phyloP scores from a whole-genome alignment of 2,113 vertebrate species.

The Onychostruthus taczanowskii region DNA sequence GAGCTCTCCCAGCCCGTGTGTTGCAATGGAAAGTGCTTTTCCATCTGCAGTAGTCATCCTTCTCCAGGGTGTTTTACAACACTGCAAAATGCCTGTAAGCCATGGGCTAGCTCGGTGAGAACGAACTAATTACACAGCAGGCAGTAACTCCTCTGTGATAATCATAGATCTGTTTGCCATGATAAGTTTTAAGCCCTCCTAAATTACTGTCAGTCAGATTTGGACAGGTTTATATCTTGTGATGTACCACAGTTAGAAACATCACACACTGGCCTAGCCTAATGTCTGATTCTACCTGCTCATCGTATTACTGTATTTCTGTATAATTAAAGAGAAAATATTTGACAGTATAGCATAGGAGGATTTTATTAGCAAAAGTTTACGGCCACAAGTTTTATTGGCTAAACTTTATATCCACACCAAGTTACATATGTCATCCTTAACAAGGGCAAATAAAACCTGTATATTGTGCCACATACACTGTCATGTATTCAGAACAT shows the following conservation, averaged over 20 bases:
- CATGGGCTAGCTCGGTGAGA: neutral
- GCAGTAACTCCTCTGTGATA: neutral
- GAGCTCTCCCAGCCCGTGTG: neutral
- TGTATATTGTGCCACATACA: neutral
- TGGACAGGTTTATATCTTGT: neutral
- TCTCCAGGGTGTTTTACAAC: neutral
- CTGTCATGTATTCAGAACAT: neutral
- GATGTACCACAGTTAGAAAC: neutral
- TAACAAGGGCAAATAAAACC: neutral
- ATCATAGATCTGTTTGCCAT: neutral
- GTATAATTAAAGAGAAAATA: neutral
- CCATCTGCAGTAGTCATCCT: neutral
- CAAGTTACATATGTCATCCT: neutral
- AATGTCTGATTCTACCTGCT: neutral
- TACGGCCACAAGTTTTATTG: neutral
- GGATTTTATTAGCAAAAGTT: constrained; percentile 8
- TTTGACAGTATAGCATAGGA: neutral
- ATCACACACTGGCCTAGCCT: neutral
- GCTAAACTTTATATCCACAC: neutral
- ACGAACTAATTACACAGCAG: neutral
- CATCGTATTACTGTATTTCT: neutral
- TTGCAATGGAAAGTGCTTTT: neutral
- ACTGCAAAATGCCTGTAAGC: neutral
- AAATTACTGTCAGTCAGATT: neutral
- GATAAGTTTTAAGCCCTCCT: neutral